phyloP scores from a whole-genome alignment of 2,797 vertebrate species.

The Etheostoma nigrum region DNA sequence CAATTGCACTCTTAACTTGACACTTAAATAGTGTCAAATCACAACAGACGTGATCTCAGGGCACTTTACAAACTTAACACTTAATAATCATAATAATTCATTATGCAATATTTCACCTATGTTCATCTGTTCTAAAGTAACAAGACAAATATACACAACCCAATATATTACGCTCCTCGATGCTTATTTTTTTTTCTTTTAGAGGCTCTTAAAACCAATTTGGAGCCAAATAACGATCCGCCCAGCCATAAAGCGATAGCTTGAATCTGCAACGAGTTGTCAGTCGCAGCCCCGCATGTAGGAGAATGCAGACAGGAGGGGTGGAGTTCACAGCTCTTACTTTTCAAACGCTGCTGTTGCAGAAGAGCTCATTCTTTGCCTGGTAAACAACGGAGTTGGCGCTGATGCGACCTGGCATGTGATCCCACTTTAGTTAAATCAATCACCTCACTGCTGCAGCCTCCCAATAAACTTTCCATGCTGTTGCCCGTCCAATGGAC shows the following conservation, averaged over 20 bases:
- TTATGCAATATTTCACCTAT: background rate
- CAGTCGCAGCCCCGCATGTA: conserved; percentile 65
- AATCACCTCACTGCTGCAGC: conserved; percentile 27
- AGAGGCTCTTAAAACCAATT: conserved; percentile 54
- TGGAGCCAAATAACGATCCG: conserved; percentile 53
- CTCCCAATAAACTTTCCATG: conserved; percentile 74
- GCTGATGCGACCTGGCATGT: conserved; percentile 54
- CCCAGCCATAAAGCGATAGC: conserved; percentile 65
- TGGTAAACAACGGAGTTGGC: conserved; percentile 54
- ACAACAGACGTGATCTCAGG: too few relatives aligned
- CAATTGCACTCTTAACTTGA: conserved; percentile 1
- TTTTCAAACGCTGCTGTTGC: conserved; percentile 73
- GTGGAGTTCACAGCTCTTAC: conserved; percentile 83
- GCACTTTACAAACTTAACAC: too few relatives aligned
- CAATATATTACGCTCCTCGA: background rate
- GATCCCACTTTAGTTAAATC: conserved; percentile 33
- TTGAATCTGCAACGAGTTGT: conserved; percentile 62
- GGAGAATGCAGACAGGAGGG: conserved; percentile 81
- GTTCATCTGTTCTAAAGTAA: background rate
- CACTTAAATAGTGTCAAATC: too few relatives aligned
- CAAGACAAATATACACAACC: background rate
- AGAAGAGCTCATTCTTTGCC: conserved; percentile 70
- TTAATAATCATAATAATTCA: too few relatives aligned
- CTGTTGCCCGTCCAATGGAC: conserved; percentile 63
- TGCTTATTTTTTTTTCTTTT: conserved; percentile 44